Percentiles rank a stretch among this genome's conserved stretches.
Evolutionary conservation across 2,888 invertebrate genomes (phyloP).

Genomic region (Mimumesa dahlbomi): DNA sequence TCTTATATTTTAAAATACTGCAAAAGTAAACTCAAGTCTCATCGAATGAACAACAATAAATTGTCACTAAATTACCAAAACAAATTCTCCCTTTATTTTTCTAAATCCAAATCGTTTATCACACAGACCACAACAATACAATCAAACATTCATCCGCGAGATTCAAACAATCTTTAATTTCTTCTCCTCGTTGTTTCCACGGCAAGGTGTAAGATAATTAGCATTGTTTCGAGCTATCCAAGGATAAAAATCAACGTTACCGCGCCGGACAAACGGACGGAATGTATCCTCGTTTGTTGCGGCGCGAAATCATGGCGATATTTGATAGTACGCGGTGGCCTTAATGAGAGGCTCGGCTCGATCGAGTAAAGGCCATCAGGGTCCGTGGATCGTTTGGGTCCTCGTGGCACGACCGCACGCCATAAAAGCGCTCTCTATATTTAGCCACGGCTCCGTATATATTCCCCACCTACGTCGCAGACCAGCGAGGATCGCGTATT

Average conservation of each 20-base stretch:
- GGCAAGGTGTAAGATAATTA: too few species aligned
- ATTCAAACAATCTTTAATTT: too few species aligned
- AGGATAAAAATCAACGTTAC: not conserved
- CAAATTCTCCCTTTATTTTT: too few species aligned
- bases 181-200: too few species aligned
- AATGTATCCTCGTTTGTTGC: not conserved
- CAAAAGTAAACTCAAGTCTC: too few species aligned
- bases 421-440: slow-evolving; percentile 67
- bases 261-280: not conserved
- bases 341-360: slow-evolving; percentile 58
- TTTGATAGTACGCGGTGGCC: slow-evolving; percentile 34
- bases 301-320: slow-evolving; percentile 52
- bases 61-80: too few species aligned
- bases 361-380: slow-evolving; percentile 62
- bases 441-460: slow-evolving; percentile 55
- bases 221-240: too few species aligned
- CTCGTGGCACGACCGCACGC: slow-evolving; percentile 56
- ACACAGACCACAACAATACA: too few species aligned
- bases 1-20: too few species aligned
- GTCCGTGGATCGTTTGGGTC: slow-evolving; percentile 54
- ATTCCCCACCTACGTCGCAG: slow-evolving; percentile 45
- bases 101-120: too few species aligned
- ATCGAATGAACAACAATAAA: too few species aligned
- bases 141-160: too few species aligned
- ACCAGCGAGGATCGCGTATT: slow-evolving; percentile 13